Percentiles rank a stretch among this genome's conserved stretches.
Evolutionary conservation across 2,797 vertebrate genomes (phyloP).

Genomic region (Carcharodon carcharias): DNA sequence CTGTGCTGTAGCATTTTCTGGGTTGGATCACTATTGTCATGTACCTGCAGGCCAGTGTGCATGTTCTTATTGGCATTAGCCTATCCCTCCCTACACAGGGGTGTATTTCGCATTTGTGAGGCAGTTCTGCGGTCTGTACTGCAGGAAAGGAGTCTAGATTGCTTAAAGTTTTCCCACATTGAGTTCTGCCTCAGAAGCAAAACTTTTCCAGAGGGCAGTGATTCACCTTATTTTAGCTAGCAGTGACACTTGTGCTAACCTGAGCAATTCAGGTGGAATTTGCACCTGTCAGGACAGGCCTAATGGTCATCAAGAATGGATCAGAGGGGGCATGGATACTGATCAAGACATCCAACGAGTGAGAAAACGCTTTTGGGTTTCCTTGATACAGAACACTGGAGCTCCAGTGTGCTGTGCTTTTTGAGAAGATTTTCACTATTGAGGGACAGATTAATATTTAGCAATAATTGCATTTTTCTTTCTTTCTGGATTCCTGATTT

Average conservation of each 20-base stretch:
- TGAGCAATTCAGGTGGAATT: not conserved
- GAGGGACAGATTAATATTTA: not conserved
- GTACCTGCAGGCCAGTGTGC: not conserved
- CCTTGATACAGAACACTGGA: not conserved
- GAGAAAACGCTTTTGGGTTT: not conserved
- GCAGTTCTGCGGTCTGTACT: too few species aligned
- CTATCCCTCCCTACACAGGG: too few species aligned
- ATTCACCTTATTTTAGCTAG: not conserved
- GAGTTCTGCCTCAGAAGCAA: not conserved
- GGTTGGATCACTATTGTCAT: not conserved
- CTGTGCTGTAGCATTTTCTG: not conserved
- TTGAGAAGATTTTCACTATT: not conserved
- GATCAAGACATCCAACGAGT: not conserved
- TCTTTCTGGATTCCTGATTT: not conserved
- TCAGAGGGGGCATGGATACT: not conserved
- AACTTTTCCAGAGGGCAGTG: not conserved
- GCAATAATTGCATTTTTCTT: not conserved
- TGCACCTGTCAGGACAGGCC: not conserved
- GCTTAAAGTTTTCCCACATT: not conserved
- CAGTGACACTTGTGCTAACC: not conserved
- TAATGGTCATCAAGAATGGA: not conserved
- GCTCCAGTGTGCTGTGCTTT: not conserved
- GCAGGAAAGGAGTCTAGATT: too few species aligned
- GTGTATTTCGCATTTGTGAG: too few species aligned
- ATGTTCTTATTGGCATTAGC: not conserved